Evolutionary conservation across 1,140 invertebrate species (phyloP).

Genomic region (Pararge aegeria): DNA sequence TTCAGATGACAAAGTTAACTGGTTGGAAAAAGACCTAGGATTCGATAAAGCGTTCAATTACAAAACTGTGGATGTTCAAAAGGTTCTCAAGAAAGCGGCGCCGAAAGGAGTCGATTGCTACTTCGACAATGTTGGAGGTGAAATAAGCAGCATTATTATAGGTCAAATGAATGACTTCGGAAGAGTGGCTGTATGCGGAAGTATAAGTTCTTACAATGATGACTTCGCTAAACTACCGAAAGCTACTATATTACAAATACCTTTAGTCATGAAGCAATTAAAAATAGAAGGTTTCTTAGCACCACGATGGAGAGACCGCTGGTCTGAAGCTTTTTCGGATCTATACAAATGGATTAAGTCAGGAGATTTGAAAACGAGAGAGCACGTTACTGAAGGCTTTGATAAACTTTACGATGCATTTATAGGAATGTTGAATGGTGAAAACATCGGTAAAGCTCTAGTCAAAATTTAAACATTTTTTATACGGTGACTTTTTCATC

Average conservation of each 20-base stretch:
- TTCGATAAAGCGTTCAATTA: conserved; percentile 39
- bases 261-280: conserved; percentile 33
- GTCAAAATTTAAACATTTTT: conserved; percentile 35
- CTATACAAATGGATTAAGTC: conserved; percentile 34
- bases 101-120: conserved; percentile 38
- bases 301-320: conserved; percentile 25
- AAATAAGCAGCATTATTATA: conserved; percentile 40
- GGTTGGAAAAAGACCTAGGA: conserved; percentile 35
- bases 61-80: conserved; percentile 27
- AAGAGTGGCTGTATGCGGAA: conserved; percentile 36
- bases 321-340: conserved; percentile 32
- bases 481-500: too few relatives aligned
- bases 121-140: conserved; percentile 38
- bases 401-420: conserved; percentile 38
- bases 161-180: conserved; percentile 37
- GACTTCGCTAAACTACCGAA: conserved; percentile 19
- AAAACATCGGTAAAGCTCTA: conserved; percentile 38
- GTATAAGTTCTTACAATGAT: conserved; percentile 39
- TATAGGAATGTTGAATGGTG: conserved; percentile 35
- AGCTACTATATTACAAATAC: conserved; percentile 31
- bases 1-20: conserved; percentile 35
- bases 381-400: conserved; percentile 38
- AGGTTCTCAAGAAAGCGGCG: conserved; percentile 36
- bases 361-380: conserved; percentile 32
- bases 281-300: conserved; percentile 38